phyloP scores from a whole-genome alignment of 1,140 invertebrate species.

The Neotoxoptera formosana region DNA sequence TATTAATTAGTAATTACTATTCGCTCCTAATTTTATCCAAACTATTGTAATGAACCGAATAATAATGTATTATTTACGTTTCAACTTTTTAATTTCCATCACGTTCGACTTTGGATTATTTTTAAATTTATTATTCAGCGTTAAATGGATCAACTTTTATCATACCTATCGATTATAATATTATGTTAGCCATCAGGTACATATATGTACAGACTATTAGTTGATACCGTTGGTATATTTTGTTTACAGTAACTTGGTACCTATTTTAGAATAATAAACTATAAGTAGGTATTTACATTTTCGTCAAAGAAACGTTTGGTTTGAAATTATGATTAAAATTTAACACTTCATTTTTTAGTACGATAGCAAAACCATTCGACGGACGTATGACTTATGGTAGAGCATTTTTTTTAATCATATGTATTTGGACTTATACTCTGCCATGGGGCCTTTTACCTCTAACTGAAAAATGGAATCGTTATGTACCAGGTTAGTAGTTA shows the following conservation, averaged over 20 bases:
- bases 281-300: not conserved
- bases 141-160: not conserved
- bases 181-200: not conserved
- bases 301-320: not conserved
- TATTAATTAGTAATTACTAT: not conserved
- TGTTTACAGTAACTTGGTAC: not conserved
- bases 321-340: not conserved
- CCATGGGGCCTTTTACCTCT: conserved; percentile 82
- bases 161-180: not conserved
- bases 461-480: conserved; percentile 82
- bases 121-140: not conserved
- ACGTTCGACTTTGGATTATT: not conserved
- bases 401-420: conserved; percentile 75
- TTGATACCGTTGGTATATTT: not conserved
- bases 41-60: not conserved
- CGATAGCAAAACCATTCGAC: conserved; percentile 83
- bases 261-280: not conserved
- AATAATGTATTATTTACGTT: not conserved
- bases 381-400: conserved; percentile 78
- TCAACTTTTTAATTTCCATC: not conserved
- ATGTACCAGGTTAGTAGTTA: conserved; percentile 71
- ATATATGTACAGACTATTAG: not conserved
- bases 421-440: conserved; percentile 79
- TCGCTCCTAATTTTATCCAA: not conserved
- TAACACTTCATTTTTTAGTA: conserved; percentile 66